A percentile compares a stretch with the other conserved stretches of the same genome.
These are phyloP conservation scores for Nebria ingens DNA, from an alignment of 1,140 invertebrate species.

Conservation along the genomic window DNA sequence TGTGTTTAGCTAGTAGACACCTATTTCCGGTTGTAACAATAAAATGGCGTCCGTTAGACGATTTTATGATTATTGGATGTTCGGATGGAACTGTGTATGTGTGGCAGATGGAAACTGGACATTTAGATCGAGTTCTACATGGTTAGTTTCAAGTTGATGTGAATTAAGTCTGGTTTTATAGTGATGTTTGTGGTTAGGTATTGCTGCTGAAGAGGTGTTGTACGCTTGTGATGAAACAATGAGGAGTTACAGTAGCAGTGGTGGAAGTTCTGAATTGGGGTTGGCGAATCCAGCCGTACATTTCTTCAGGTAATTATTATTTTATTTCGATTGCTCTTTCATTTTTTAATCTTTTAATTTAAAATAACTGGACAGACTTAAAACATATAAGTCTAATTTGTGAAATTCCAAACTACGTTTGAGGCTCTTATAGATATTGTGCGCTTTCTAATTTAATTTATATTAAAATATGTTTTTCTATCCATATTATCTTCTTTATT, in stretches of 20 bases:
- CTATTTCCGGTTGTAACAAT: slow-evolving; percentile 92
- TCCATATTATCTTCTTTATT: too few species aligned
- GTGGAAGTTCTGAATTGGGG: slow-evolving; percentile 55
- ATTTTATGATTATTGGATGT: slow-evolving; percentile 97
- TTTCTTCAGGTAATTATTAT: slow-evolving; percentile 60
- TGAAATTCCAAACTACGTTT: too few species aligned
- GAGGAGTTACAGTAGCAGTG: slow-evolving; percentile 37
- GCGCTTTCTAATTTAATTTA: too few species aligned
- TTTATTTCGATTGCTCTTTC: not conserved
- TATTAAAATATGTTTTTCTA: too few species aligned
- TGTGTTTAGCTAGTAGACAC: slow-evolving; percentile 91
- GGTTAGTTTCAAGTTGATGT: slow-evolving; percentile 36
- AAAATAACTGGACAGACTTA: too few species aligned
- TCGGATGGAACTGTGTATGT: slow-evolving; percentile 96
- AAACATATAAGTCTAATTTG: too few species aligned
- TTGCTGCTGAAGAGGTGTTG: slow-evolving; percentile 92
- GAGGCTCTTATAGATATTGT: too few species aligned
- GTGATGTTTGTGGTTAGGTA: slow-evolving; percentile 42
- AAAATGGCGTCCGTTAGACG: slow-evolving; percentile 95
- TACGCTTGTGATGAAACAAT: slow-evolving; percentile 89
- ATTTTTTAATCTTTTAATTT: too few species aligned
- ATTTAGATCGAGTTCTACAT: slow-evolving; percentile 90
- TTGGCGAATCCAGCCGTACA: slow-evolving; percentile 88
- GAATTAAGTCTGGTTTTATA: slow-evolving; percentile 1
- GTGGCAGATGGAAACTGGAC: slow-evolving; percentile 99